These are phyloP conservation scores for Nothoprocta pentlandii DNA, from an alignment of 2,113 vertebrate species.

Conservation along the genomic window DNA sequence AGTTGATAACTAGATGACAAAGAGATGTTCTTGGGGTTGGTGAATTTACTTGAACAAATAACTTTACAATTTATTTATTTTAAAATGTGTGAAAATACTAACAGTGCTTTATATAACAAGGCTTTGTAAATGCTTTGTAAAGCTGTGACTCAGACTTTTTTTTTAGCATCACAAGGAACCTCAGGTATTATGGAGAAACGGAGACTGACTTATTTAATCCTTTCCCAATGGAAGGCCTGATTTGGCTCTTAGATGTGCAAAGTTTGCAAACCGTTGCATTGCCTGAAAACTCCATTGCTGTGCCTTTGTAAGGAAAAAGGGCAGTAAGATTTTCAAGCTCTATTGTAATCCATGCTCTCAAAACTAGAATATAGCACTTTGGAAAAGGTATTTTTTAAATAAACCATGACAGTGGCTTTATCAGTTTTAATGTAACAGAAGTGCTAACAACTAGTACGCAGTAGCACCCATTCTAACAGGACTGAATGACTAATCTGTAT, in stretches of 20 bases:
- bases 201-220: background rate
- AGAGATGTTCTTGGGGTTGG: background rate
- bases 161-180: background rate
- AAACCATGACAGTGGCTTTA: background rate
- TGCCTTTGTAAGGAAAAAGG: background rate
- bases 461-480: background rate
- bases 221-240: constrained; percentile 26
- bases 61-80: background rate
- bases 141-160: constrained; percentile 29
- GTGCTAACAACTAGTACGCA: background rate
- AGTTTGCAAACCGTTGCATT: background rate
- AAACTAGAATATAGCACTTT: background rate
- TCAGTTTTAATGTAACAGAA: constrained; percentile 2
- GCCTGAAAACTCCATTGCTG: background rate
- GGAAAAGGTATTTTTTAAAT: background rate
- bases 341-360: background rate
- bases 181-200: constrained; percentile 11
- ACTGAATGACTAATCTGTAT: background rate
- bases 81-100: constrained; percentile 45
- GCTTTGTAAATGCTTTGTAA: constrained; percentile 16
- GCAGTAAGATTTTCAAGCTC: background rate
- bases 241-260: background rate
- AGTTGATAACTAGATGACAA: background rate
- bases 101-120: background rate
- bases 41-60: constrained; percentile 25